Evolutionary conservation across 1,140 invertebrate genomes (phyloP), one percentile per base, ranked within the genome.

Genomic region (Trichonephila clavipes): DNA sequence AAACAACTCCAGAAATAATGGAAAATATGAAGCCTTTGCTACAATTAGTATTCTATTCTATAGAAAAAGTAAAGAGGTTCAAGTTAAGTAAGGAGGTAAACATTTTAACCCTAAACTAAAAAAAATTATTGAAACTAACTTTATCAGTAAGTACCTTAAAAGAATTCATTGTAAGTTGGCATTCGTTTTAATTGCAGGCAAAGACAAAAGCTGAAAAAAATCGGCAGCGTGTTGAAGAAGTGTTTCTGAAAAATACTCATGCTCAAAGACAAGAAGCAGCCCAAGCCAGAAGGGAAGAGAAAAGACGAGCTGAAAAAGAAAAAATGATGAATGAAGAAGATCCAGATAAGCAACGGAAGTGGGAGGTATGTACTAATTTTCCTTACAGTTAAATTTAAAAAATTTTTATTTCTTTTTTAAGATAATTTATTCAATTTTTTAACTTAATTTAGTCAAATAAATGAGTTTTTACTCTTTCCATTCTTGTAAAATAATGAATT

Each of bases 341-440:
- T 96, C 99, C 99, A 4, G 99, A 99, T 94, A 99, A 99, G 95
- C 99, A 99, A 95, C 97, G 98, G 92, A 98, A 98, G 95, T 98
- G 98, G 98, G 99, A 99, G 95, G 96, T 94, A 94, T 44, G 86
- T 69, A 24, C 2, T 3, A n/a, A 28, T 69, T 69, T 51, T 51
- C 10, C 51, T 51, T 7, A 7, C 2, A 10, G 5, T 51, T 51
- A 51, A 51, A 12, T 51, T 10, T 10, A 51, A 12, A 51, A 51
- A 51, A 51, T 51, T 10, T 3, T 51, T 51, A 51, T 0, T 51
- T 51, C 10, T 51, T 7, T 12, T 51, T 51, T 51, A 7, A 51
- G 51, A 51, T 7, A 51, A 51, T 51, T 51, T 51, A 5, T 51
- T 51, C 10, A 10, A 12, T 51, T 51, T 12, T 10, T 51, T 7